Percentiles rank a stretch among this genome's conserved stretches.
Evolutionary conservation across 2,888 invertebrate genomes (phyloP).

Genomic region (Aphelenchoides bicaudatus): DNA sequence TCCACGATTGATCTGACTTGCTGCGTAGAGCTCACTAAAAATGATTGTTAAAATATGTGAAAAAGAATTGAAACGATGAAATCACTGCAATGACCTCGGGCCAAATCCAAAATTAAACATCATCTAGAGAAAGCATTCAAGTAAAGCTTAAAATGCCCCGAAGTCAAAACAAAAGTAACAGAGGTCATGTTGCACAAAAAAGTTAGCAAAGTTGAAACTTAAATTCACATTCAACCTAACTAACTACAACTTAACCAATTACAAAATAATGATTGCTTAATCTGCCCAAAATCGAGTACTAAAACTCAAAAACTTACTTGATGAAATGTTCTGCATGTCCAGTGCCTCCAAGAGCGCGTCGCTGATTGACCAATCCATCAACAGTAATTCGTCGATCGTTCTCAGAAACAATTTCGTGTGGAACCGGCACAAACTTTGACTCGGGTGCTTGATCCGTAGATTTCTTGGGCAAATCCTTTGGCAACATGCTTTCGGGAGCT

Average conservation of each 20-base stretch:
- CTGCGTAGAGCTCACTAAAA: slow-evolving; percentile 51
- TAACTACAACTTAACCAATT: too few relatives aligned
- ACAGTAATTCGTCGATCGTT: slow-evolving; percentile 41
- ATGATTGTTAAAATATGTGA: too few relatives aligned
- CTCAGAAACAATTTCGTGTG: slow-evolving; percentile 29
- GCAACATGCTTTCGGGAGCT: slow-evolving; percentile 20
- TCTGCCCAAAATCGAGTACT: background rate
- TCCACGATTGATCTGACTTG: slow-evolving; percentile 57
- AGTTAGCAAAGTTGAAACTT: too few relatives aligned
- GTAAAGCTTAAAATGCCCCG: background rate
- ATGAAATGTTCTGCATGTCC: slow-evolving; percentile 51
- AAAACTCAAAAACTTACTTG: slow-evolving; percentile 36
- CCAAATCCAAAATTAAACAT: too few relatives aligned
- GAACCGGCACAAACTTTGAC: slow-evolving; percentile 22
- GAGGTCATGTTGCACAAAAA: too few relatives aligned
- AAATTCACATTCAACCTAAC: too few relatives aligned
- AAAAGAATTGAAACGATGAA: too few relatives aligned
- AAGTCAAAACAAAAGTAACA: slow-evolving; percentile 16
- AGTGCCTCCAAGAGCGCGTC: slow-evolving; percentile 44
- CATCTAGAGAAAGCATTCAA: slow-evolving; percentile 17
- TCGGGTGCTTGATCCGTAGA: slow-evolving; percentile 22
- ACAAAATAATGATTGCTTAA: too few relatives aligned
- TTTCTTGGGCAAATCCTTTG: slow-evolving; percentile 1
- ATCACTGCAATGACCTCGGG: too few relatives aligned
- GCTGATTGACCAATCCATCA: slow-evolving; percentile 43